Evolutionary conservation across 1,140 invertebrate genomes (phyloP), one percentile per base, ranked within the genome.

Genomic region (Centruroides sculpturatus): DNA sequence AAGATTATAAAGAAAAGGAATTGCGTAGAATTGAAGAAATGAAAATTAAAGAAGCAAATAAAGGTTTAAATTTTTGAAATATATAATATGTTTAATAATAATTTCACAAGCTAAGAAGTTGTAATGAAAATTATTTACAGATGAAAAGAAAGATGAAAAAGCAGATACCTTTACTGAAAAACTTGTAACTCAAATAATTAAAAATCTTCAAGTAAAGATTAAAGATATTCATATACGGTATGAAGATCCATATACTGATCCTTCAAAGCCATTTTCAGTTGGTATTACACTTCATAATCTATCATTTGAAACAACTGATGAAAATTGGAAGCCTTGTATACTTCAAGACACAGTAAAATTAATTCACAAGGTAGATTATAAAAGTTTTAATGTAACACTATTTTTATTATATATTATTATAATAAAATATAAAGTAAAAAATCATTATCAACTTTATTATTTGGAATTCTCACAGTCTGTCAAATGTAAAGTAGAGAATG

Each of bases 131-230:
- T 59, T 7, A 60, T 56, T 59, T 5, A 50, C 23, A 61, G 62
- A 41, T 35, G 50, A 51, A 46, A 50, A 56, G 35, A 57, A 60
- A 51, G 61, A 64, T n/a, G 59, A 69, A 36, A 62, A 82, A 9
- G 83, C 91, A 72, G 91, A 96, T 75, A 86, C 89, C 1, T 97
- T 99, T 78, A 81, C 89, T 35, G 94, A 98, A 75, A 98, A 99
- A 73, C 74, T 99, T 35, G 83, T 90, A 1, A 87, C 92, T 7
- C 91, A 96, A 71, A 89, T 98, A 61, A 90, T 99, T 35, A 95
- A 95, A 72, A 99, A 99, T 78, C 83, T 99, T n/a, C 93, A 99
- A 72, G 79, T 99, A 1, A 84, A 84, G 68, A 91, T 99, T 52
- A 84, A 82, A 66, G 86, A 92, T 68, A 94, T 99, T 65, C 96